Evolutionary conservation across 2,888 invertebrate species (phyloP).

Genomic region (Epiperipatus broadwayi): DNA sequence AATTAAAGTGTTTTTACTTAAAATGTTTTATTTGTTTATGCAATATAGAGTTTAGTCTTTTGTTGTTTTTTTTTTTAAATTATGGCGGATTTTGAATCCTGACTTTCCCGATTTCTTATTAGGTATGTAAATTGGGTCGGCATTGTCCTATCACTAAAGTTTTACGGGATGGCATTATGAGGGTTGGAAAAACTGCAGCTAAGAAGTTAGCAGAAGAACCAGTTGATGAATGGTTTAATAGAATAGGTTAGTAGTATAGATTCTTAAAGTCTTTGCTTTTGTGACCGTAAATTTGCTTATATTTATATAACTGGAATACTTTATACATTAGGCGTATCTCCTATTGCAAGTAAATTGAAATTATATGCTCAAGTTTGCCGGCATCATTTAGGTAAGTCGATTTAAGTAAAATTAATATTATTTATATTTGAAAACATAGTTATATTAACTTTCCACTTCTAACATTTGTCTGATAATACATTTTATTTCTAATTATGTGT

Average conservation of each 20-base stretch:
- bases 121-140: slow-evolving; percentile 70
- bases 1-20: no score
- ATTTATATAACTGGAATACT: no score
- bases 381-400: slow-evolving; percentile 40
- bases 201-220: slow-evolving; percentile 42
- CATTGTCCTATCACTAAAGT: slow-evolving; percentile 73
- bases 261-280: neutral
- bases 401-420: no score
- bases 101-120: slow-evolving; percentile 15
- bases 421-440: no score
- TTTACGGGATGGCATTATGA: slow-evolving; percentile 64
- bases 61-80: neutral
- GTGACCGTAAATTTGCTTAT: no score
- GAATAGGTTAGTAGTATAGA: slow-evolving; percentile 35
- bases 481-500: no score
- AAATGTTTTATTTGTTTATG: neutral
- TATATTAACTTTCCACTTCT: no score
- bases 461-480: no score
- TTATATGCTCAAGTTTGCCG: slow-evolving; percentile 65
- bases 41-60: neutral
- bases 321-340: slow-evolving; percentile 37
- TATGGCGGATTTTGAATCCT: neutral
- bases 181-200: slow-evolving; percentile 49
- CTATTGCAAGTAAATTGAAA: slow-evolving; percentile 59
- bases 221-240: slow-evolving; percentile 72